A percentile compares a stretch with the other conserved stretches of the same genome.
These are phyloP conservation scores for Scomber colias DNA, from an alignment of 2,113 vertebrate species.

Conservation along the genomic window DNA sequence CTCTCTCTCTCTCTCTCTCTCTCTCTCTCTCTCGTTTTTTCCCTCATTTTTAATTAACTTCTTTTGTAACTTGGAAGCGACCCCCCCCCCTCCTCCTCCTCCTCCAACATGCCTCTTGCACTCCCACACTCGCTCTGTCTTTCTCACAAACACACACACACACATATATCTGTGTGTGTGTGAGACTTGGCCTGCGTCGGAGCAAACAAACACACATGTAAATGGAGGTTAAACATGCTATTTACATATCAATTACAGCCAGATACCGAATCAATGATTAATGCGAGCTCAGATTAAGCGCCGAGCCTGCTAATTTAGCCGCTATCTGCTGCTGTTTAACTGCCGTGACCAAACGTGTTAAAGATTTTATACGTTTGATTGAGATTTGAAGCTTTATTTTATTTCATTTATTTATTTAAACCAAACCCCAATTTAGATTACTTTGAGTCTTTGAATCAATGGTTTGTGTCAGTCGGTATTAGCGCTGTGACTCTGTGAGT, in stretches of 20 bases:
- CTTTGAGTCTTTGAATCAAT: slow-evolving; percentile 33
- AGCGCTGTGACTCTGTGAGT: slow-evolving; percentile 3
- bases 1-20: slow-evolving; percentile 31
- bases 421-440: slow-evolving; percentile 50
- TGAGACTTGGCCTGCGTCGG: neutral
- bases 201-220: slow-evolving; percentile 60
- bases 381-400: slow-evolving; percentile 50
- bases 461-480: slow-evolving; percentile 42
- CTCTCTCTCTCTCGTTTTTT: slow-evolving; percentile 60
- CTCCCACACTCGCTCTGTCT: slow-evolving; percentile 62
- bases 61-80: slow-evolving; percentile 80
- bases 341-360: slow-evolving; percentile 43
- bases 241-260: slow-evolving; percentile 84
- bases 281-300: slow-evolving; percentile 68
- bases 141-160: slow-evolving; percentile 49
- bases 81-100: slow-evolving; percentile 25
- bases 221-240: slow-evolving; percentile 80
- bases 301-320: slow-evolving; percentile 36
- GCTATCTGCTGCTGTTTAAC: slow-evolving; percentile 58
- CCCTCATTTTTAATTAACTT: slow-evolving; percentile 84
- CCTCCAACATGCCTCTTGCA: slow-evolving; percentile 69
- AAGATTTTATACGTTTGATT: slow-evolving; percentile 57
- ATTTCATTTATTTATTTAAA: slow-evolving; percentile 20
- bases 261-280: slow-evolving; percentile 78
- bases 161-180: neutral